These are phyloP conservation scores for Pollenia labialis DNA, from an alignment of 2,888 invertebrate genomes.

Conservation along the genomic window DNA sequence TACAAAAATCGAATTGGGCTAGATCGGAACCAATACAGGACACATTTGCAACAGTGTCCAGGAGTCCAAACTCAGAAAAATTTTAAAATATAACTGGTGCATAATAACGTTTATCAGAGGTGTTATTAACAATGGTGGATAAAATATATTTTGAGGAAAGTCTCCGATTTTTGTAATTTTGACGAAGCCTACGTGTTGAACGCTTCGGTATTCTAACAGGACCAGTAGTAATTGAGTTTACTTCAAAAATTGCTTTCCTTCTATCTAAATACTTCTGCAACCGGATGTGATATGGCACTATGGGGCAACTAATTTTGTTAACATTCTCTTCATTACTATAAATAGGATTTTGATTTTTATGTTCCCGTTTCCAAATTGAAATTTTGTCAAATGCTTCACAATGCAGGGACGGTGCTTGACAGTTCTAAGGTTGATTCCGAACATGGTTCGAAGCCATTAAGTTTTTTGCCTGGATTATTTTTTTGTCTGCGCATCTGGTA, in stretches of 20 bases:
- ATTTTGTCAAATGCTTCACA: too few relatives aligned
- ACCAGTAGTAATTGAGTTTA: too few relatives aligned
- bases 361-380: too few relatives aligned
- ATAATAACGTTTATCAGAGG: slow-evolving; percentile 2
- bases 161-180: background rate
- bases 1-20: background rate
- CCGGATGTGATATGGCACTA: too few relatives aligned
- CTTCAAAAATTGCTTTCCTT: background rate
- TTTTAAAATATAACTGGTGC: background rate
- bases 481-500: background rate
- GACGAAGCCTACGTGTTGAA: background rate
- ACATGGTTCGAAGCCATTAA: background rate
- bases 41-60: background rate
- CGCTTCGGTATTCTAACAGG: background rate
- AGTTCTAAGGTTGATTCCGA: background rate
- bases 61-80: background rate
- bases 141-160: background rate
- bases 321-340: too few relatives aligned
- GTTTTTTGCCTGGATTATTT: slow-evolving; percentile 8
- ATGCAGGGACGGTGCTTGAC: too few relatives aligned
- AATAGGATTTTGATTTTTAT: too few relatives aligned
- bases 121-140: background rate
- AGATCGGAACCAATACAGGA: background rate
- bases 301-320: too few relatives aligned
- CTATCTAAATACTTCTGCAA: background rate